These are phyloP conservation scores for Xestia ashworthii DNA, from an alignment of 2,888 invertebrate genomes.

Conservation along the genomic window DNA sequence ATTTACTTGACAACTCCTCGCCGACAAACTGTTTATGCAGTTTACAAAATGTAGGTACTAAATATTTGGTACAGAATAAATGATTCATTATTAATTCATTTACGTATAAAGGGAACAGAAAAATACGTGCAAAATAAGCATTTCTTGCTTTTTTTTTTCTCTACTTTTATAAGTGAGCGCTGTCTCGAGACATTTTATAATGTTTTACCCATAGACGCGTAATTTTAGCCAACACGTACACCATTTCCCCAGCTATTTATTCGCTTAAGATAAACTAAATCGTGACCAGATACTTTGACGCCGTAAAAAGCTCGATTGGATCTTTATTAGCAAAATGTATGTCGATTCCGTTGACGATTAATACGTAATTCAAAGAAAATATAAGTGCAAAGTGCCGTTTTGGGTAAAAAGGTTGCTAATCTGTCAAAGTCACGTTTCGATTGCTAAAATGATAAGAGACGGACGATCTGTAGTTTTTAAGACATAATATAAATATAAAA, in stretches of 20 bases:
- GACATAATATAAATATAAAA: conserved; percentile 36
- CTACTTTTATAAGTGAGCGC: background rate
- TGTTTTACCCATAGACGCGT: conserved; percentile 29
- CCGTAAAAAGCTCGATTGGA: conserved; percentile 59
- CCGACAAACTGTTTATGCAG: too few relatives aligned
- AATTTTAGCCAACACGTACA: conserved; percentile 47
- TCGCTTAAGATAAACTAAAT: conserved; percentile 57
- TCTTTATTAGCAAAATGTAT: conserved; percentile 66
- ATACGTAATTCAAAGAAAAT: conserved; percentile 65
- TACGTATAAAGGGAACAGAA: background rate
- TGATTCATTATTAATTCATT: background rate
- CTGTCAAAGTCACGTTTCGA: conserved; percentile 67
- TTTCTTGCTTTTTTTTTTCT: background rate
- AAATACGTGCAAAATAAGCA: background rate
- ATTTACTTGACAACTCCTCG: background rate
- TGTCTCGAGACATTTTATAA: conserved; percentile 16
- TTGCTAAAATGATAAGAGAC: conserved; percentile 64
- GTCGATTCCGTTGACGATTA: conserved; percentile 63
- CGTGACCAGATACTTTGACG: conserved; percentile 60
- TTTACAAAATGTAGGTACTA: background rate
- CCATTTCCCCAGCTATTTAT: conserved; percentile 50
- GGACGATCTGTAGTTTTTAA: conserved; percentile 43
- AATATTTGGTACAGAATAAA: background rate
- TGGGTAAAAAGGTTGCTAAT: conserved; percentile 54
- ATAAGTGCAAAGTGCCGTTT: conserved; percentile 64